Evolutionary conservation across 2,113 vertebrate species (phyloP), one percentile per base, ranked within the genome.

Genomic region (Oostethus manadensis): DNA sequence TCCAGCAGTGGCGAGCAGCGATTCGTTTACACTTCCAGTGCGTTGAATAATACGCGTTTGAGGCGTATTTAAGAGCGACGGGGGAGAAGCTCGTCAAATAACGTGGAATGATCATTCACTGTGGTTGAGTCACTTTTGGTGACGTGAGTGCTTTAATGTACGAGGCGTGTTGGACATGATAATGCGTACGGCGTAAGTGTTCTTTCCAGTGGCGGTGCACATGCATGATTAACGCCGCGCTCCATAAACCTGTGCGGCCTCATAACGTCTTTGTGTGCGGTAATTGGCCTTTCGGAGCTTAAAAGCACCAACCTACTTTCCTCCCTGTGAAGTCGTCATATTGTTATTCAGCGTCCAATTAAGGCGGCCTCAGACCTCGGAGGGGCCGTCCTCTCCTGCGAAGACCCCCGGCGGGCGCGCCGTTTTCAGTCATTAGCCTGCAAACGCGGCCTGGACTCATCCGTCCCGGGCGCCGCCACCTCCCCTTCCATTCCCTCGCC

Each of bases 331-430:
- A 75, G 72, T 17, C 59, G 59, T 78, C 73, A 54, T 68, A 71
- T 83, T 64, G 64, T 85, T 80, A 81, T 83, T 81, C 75, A 71
- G 71, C 56, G 79, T 77, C 84, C 86, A 88, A 88, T 86, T 86
- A 88, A 84, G 77, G 68, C 59, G 73, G 62, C 66, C 77, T 61
- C 20, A 20, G 20, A 69, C 68, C 77, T 78, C 62, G 67, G 72
- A 64, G 79, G 70, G 76, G 71, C 58, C 21, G 66, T 61, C 40
- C 54, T 40, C 64, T 73, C 72, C 56, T 61, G 76, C 56, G 73
- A 76, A 60, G 74, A 81, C 79, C 75, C 82, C 82, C 76, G 77
- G n/a, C 78, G 53, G 79, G 40, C 29, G 8, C 38, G 49, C 62
- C 40, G 70, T 59, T 76, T 77, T 66, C 77, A 70, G 57, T 82